phyloP scores from a whole-genome alignment of 2,888 invertebrate species.

The Lymantria dispar region DNA sequence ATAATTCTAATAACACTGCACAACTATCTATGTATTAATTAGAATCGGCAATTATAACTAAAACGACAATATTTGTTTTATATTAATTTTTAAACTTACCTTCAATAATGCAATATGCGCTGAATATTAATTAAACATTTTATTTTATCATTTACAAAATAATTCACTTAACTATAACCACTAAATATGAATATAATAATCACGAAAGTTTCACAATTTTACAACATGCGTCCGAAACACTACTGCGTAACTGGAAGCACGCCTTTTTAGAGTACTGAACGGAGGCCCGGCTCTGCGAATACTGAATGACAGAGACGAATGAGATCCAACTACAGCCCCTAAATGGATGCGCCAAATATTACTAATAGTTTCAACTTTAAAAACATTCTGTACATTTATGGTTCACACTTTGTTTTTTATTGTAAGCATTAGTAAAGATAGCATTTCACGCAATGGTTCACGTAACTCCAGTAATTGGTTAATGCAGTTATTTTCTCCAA shows the following conservation, averaged over 20 bases:
- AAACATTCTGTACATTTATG: not conserved
- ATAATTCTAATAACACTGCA: too few species aligned
- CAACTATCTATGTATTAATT: too few species aligned
- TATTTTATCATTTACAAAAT: not conserved
- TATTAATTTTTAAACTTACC: too few species aligned
- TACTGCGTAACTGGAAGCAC: not conserved
- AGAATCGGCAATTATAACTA: too few species aligned
- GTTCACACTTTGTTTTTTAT: too few species aligned
- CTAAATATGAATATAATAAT: not conserved
- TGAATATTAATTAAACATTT: too few species aligned
- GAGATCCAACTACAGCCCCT: not conserved
- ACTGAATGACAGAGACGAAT: not conserved
- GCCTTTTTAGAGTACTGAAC: not conserved
- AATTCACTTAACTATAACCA: not conserved
- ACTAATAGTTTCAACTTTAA: not conserved
- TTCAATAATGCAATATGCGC: too few species aligned
- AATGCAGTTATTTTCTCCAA: too few species aligned
- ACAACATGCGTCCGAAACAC: not conserved
- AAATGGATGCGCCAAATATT: not conserved
- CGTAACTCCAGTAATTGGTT: too few species aligned
- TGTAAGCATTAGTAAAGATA: too few species aligned
- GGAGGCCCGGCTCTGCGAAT: not conserved
- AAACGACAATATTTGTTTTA: too few species aligned
- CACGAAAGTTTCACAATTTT: not conserved
- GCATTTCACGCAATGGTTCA: too few species aligned